A percentile compares a stretch with the other conserved stretches of the same genome.
Evolutionary conservation across 2,113 vertebrate species (phyloP).

Genomic region (Dasyprocta punctata): DNA sequence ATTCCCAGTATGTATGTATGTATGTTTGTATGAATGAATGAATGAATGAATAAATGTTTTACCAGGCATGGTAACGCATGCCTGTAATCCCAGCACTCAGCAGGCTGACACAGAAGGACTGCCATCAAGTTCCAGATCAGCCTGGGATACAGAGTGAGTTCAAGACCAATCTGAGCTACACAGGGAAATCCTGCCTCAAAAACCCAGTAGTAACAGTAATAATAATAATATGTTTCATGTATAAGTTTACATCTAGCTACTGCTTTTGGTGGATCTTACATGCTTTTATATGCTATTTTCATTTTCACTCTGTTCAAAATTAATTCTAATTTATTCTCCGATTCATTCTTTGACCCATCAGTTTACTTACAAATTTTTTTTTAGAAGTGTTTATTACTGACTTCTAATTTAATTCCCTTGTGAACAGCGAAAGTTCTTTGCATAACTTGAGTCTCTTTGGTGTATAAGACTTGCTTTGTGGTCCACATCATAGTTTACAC

Average conservation of each 20-base stretch:
- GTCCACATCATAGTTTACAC: neutral
- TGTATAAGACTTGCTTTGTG: neutral
- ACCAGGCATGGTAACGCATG: too few relatives aligned
- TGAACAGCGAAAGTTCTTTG: neutral
- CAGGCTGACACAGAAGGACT: too few relatives aligned
- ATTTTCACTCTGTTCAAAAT: slow-evolving; percentile 21
- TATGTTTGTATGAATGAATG: too few relatives aligned
- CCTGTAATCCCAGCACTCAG: too few relatives aligned
- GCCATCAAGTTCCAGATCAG: too few relatives aligned
- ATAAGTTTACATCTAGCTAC: neutral
- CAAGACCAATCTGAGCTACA: too few relatives aligned
- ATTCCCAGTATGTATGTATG: too few relatives aligned
- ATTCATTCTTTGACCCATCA: neutral
- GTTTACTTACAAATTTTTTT: neutral
- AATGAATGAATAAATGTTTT: too few relatives aligned
- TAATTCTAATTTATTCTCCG: slow-evolving; percentile 17
- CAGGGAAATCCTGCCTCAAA: too few relatives aligned
- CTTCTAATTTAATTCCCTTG: slow-evolving; percentile 20
- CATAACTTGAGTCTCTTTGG: neutral
- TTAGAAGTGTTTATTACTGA: neutral
- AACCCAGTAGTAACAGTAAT: too few relatives aligned
- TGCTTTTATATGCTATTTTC: neutral
- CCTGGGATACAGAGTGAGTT: too few relatives aligned
- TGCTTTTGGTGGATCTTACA: neutral
- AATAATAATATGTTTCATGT: neutral